Percentiles rank a stretch among this genome's conserved stretches.
Evolutionary conservation across 1,140 invertebrate species (phyloP).

Genomic region (Drosophila busckii): DNA sequence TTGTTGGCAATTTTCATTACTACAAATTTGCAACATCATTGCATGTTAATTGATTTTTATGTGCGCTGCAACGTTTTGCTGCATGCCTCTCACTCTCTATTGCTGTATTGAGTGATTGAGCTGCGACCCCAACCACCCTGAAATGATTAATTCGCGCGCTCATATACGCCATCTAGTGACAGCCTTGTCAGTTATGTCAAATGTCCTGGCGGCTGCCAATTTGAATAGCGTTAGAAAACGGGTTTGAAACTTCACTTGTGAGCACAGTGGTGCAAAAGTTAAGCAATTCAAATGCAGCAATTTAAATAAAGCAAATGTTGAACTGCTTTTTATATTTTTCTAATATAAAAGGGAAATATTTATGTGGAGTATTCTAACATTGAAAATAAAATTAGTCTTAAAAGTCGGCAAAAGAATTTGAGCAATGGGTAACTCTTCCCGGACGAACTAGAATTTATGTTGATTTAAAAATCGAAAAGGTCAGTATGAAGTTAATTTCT

Average conservation of each 20-base stretch:
- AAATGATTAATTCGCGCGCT: constrained; percentile 7
- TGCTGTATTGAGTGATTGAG: constrained; percentile 10
- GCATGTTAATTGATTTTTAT: constrained; percentile 68
- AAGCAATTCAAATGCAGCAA: background rate
- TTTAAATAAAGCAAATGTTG: background rate
- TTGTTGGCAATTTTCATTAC: constrained; percentile 48
- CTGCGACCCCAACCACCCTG: constrained; percentile 11
- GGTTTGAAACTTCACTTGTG: constrained; percentile 45
- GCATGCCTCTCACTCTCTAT: constrained; percentile 6
- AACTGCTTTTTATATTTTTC: background rate
- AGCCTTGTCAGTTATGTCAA: too few relatives aligned
- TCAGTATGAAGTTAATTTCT: too few relatives aligned
- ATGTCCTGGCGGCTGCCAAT: constrained; percentile 32
- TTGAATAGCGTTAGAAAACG: constrained; percentile 53
- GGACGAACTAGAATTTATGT: too few relatives aligned
- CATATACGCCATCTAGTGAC: constrained; percentile 36
- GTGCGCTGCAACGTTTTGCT: too few relatives aligned
- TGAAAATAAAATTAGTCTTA: too few relatives aligned
- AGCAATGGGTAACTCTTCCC: too few relatives aligned
- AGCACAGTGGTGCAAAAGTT: constrained; percentile 5
- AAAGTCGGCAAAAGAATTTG: too few relatives aligned
- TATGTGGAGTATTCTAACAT: background rate
- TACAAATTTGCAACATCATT: constrained; percentile 65
- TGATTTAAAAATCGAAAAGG: too few relatives aligned
- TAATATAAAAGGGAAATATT: background rate